These are phyloP conservation scores for Scylla paramamosain DNA, from an alignment of 1,140 invertebrate species.

Conservation along the genomic window DNA sequence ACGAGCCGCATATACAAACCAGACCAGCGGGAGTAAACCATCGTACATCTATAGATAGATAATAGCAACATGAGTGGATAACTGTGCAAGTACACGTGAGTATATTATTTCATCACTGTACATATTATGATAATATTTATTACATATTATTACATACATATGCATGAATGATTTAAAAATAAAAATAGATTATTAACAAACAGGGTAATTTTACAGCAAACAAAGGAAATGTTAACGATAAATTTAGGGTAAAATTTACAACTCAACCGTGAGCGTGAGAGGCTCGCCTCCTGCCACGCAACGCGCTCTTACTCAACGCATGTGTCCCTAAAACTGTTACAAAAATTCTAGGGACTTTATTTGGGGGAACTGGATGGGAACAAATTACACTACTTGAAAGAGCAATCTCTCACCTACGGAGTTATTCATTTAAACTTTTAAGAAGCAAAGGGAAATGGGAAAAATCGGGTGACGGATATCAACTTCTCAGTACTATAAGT, in stretches of 20 bases:
- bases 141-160: slow-evolving; percentile 4
- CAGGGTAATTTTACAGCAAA: background rate
- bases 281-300: background rate
- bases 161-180: background rate
- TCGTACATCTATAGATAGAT: background rate
- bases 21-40: too few species aligned
- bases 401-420: too few species aligned
- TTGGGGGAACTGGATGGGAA: too few species aligned
- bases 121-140: too few species aligned
- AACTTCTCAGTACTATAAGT: background rate
- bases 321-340: background rate
- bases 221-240: background rate
- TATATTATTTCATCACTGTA: background rate
- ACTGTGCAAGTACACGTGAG: background rate
- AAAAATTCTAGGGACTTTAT: too few species aligned
- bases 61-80: background rate
- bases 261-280: background rate
- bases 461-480: too few species aligned
- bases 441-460: too few species aligned
- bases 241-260: background rate
- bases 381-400: too few species aligned
- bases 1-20: background rate
- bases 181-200: background rate
- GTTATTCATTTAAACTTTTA: too few species aligned
- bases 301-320: background rate